Evolutionary conservation across 2,797 vertebrate genomes (phyloP), one percentile per base, ranked within the genome.

Genomic region (Antennarius maculatus): DNA sequence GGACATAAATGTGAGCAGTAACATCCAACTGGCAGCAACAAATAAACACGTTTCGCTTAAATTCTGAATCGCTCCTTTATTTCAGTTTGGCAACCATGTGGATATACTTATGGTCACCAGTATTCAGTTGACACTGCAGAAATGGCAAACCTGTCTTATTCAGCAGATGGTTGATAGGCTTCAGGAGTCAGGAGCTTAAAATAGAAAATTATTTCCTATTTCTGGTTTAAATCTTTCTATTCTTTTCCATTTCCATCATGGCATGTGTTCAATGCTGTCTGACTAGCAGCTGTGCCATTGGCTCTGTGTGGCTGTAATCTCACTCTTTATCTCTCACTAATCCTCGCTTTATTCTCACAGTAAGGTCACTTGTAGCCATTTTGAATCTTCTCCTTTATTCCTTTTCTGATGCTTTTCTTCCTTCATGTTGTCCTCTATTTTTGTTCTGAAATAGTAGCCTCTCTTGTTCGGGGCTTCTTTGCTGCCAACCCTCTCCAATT

Each of bases 321-420:
- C 23, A 0, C 71, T 77, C 76, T 90, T 85, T 77, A 87, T 88
- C 77, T 79, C 79, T 70, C 73, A 42, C 62, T 88, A 84, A 89
- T 89, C 85, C 80, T 69, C 71, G 74, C 81, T 78, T 84, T 79
- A 77, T 88, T 75, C 76, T 85, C 62, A 59, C 68, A 69, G 66
- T 73, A 56, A 72, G 55, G 81, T 81, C 77, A 80, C 75, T 79
- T 58, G 31, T 56, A 63, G 66, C 66, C 69, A 76, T 84, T 81
- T 76, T 43, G 0, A 56, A 39, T 76, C 45, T 65, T 52, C 46
- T 23, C 52, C n/a, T 54, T 55, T 50, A 61, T 56, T 61, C n/a
- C 5, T 43, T 53, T 28, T 46, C 28, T 16, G 52, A 43, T 13
- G 13, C 52, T 45, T 58, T 71, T 17, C 60, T 29, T 59, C 56